phyloP scores from a whole-genome alignment of 2,113 vertebrate species.

The Pseudopodoces humilis region DNA sequence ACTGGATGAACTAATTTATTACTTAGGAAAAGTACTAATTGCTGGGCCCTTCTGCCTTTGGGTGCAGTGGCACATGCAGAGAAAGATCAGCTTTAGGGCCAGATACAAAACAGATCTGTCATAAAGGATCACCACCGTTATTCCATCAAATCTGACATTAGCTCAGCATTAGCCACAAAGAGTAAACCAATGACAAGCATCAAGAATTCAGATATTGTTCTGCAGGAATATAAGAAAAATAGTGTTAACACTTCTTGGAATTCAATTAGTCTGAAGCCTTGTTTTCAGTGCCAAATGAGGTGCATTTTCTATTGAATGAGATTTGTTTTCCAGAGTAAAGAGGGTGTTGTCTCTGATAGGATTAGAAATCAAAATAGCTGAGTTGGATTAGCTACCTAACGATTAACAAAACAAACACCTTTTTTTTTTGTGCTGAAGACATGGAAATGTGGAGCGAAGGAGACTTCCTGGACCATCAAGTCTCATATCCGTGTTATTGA shows the following conservation, averaged over 20 bases:
- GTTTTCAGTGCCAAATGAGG: conserved; percentile 1
- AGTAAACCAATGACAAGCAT: neutral
- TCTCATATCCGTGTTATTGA: neutral
- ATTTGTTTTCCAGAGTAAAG: conserved; percentile 19
- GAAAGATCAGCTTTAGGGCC: neutral
- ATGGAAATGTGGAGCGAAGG: neutral
- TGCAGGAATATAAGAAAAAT: neutral
- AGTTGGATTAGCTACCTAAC: neutral
- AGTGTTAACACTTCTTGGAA: conserved; percentile 23
- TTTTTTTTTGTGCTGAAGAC: neutral
- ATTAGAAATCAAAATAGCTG: conserved; percentile 19
- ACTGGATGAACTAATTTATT: conserved; percentile 57
- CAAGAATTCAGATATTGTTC: conserved; percentile 45
- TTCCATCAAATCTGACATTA: neutral
- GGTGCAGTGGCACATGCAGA: neutral
- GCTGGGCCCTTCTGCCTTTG: conserved; percentile 38
- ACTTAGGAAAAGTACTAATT: conserved; percentile 55
- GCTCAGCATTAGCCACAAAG: conserved; percentile 12
- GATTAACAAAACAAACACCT: neutral
- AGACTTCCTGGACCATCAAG: neutral
- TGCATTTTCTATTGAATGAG: neutral
- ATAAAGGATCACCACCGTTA: neutral
- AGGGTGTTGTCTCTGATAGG: neutral
- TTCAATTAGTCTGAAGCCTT: neutral
- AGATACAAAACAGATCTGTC: conserved; percentile 7